phyloP scores from a whole-genome alignment of 2,113 vertebrate genomes.

The Anoplopoma fimbria region DNA sequence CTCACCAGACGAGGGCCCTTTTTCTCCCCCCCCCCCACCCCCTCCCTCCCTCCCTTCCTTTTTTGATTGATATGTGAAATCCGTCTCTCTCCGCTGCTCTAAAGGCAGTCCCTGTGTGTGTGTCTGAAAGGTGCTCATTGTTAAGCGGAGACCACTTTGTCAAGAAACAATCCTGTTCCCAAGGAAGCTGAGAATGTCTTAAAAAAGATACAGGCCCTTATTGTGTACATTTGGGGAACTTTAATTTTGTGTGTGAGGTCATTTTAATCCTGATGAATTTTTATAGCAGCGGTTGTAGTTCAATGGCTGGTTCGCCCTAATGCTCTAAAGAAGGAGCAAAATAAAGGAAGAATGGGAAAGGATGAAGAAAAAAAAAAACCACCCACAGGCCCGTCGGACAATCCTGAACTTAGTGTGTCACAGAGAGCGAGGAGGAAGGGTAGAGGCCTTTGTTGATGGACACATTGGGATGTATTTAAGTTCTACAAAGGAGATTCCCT shows the following conservation, averaged over 20 bases:
- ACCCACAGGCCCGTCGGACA: slow-evolving; percentile 80
- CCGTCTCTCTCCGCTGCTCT: slow-evolving; percentile 83
- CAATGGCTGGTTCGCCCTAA: slow-evolving; percentile 84
- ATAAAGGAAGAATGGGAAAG: slow-evolving; percentile 71
- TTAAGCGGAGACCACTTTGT: slow-evolving; percentile 85
- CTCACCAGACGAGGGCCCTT: slow-evolving; percentile 72
- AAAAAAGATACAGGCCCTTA: slow-evolving; percentile 85
- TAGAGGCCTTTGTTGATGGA: slow-evolving; percentile 83
- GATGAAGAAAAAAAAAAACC: slow-evolving; percentile 69
- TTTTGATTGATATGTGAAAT: slow-evolving; percentile 91
- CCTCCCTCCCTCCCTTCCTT: slow-evolving; percentile 47
- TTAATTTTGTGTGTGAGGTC: slow-evolving; percentile 89
- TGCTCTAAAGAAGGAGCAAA: slow-evolving; percentile 81
- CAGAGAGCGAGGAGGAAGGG: slow-evolving; percentile 72
- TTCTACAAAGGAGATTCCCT: slow-evolving; percentile 79
- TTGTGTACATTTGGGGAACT: slow-evolving; percentile 85
- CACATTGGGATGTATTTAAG: slow-evolving; percentile 86
- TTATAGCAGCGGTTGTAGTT: slow-evolving; percentile 85
- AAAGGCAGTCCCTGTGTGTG: slow-evolving; percentile 84
- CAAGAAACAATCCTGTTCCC: slow-evolving; percentile 88
- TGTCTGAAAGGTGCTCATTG: slow-evolving; percentile 88
- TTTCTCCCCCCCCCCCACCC: slow-evolving; percentile 46
- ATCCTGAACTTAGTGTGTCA: slow-evolving; percentile 83
- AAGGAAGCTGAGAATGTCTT: slow-evolving; percentile 84
- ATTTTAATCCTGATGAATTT: slow-evolving; percentile 91